Conservation (phyloP, 2,113 vertebrate genomes). For the Oncorhynchus clarkii region DNA sequence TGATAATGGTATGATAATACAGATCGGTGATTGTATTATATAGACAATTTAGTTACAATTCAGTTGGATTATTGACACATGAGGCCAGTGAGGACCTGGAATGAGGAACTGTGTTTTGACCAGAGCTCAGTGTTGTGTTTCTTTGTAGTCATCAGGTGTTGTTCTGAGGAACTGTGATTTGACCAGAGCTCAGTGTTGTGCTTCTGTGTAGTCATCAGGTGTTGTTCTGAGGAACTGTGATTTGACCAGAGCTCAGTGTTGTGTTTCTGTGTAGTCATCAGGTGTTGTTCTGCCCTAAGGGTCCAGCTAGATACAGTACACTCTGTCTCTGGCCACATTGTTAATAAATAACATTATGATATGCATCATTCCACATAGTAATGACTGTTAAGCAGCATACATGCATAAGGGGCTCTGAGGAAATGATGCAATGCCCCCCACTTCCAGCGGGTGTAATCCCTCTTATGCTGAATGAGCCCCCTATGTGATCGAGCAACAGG, state of each 20-base stretch:
- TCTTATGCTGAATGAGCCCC: slow-evolving; percentile 55
- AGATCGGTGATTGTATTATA: neutral
- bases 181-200: slow-evolving; percentile 14
- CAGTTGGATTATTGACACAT: neutral
- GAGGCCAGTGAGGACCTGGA: neutral
- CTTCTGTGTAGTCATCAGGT: slow-evolving; percentile 6
- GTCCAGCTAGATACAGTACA: slow-evolving; percentile 30
- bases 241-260: slow-evolving; percentile 10
- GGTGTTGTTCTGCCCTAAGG: slow-evolving; percentile 20
- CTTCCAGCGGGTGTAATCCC: slow-evolving; percentile 52
- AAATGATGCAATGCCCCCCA: slow-evolving; percentile 57
- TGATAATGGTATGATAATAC: too few species aligned
- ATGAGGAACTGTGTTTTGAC: neutral
- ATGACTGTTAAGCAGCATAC: slow-evolving; percentile 54
- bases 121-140: slow-evolving; percentile 21
- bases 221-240: too few species aligned
- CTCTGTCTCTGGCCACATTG: slow-evolving; percentile 44
- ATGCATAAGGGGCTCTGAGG: slow-evolving; percentile 40
- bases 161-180: slow-evolving; percentile 8
- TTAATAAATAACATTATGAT: neutral
- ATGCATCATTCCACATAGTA: slow-evolving; percentile 35
- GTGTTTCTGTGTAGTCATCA: slow-evolving; percentile 11
- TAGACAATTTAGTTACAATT: neutral
- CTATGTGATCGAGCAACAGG: slow-evolving; percentile 48
- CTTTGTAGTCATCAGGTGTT: neutral